Conservation (phyloP, 2,113 vertebrate species). For the Paralichthys olivaceus region DNA sequence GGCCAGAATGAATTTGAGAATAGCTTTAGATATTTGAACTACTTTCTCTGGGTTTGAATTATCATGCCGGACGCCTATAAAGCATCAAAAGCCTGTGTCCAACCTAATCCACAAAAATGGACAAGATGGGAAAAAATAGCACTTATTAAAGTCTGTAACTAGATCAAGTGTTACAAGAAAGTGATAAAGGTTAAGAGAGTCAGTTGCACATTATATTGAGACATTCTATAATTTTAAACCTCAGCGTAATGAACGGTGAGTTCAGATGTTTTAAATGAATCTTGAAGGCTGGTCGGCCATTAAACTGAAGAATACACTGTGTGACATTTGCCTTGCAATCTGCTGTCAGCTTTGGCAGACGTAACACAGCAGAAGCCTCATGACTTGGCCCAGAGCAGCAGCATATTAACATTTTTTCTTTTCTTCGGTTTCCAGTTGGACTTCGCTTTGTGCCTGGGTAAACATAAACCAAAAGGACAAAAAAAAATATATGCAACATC, state of each 20-base stretch:
- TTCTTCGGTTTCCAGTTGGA: slow-evolving; percentile 56
- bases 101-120: slow-evolving; percentile 3
- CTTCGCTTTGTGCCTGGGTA: slow-evolving; percentile 47
- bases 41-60: slow-evolving; percentile 25
- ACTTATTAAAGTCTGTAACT: slow-evolving; percentile 10
- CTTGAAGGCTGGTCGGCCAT: slow-evolving; percentile 17
- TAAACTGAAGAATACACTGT: slow-evolving; percentile 45
- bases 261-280: slow-evolving; percentile 27
- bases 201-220: slow-evolving; percentile 6
- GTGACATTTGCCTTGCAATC: slow-evolving; percentile 59
- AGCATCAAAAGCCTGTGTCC: slow-evolving; percentile 7
- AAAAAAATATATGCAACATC: background rate
- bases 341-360: slow-evolving; percentile 58
- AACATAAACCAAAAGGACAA: slow-evolving; percentile 23
- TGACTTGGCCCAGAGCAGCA: slow-evolving; percentile 47
- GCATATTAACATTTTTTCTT: slow-evolving; percentile 59
- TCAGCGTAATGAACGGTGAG: slow-evolving; percentile 3
- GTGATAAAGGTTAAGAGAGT: background rate
- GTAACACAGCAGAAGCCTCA: slow-evolving; percentile 53
- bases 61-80: slow-evolving; percentile 8
- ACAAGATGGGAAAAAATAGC: background rate
- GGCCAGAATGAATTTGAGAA: slow-evolving; percentile 51
- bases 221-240: slow-evolving; percentile 6
- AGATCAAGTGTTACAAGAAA: background rate
- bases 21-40: slow-evolving; percentile 36